A percentile compares a stretch with the other conserved stretches of the same genome.
These are phyloP conservation scores for Podotricha telesiphe DNA, from an alignment of 2,888 invertebrate species.

Conservation along the genomic window DNA sequence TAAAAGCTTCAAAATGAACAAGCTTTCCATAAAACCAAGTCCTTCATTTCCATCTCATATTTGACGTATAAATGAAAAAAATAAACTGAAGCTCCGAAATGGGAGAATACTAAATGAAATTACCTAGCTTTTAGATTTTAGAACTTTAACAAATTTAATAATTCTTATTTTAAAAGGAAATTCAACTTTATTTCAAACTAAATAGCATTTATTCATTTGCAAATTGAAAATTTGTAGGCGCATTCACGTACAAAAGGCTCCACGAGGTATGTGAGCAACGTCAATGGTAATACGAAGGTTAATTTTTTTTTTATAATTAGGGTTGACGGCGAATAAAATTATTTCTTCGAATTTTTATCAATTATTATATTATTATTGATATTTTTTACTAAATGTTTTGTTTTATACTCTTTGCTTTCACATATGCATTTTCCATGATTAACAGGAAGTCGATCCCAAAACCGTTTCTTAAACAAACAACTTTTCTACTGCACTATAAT, in stretches of 20 bases:
- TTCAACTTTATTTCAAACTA: conserved; percentile 39
- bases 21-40: not conserved
- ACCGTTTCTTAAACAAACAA: too few relatives aligned
- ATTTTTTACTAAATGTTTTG: too few relatives aligned
- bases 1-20: conserved; percentile 18
- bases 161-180: conserved; percentile 43
- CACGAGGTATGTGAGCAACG: conserved; percentile 59
- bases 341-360: too few relatives aligned
- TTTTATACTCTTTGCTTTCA: too few relatives aligned
- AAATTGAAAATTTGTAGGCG: conserved; percentile 47
- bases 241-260: conserved; percentile 65
- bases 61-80: conserved; percentile 17
- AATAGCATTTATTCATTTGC: conserved; percentile 38
- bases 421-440: too few relatives aligned
- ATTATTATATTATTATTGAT: too few relatives aligned
- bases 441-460: too few relatives aligned
- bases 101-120: conserved; percentile 69
- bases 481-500: too few relatives aligned
- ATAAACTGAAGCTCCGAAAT: conserved; percentile 46
- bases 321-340: conserved; percentile 3
- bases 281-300: conserved; percentile 68
- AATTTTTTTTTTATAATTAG: conserved; percentile 14
- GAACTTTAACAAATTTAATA: conserved; percentile 37
- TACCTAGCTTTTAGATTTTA: conserved; percentile 60
- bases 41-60: conserved; percentile 11